Base-by-base conservation (phyloP, 2,888 invertebrate genomes). In the Galeruca laticollis region DNA sequence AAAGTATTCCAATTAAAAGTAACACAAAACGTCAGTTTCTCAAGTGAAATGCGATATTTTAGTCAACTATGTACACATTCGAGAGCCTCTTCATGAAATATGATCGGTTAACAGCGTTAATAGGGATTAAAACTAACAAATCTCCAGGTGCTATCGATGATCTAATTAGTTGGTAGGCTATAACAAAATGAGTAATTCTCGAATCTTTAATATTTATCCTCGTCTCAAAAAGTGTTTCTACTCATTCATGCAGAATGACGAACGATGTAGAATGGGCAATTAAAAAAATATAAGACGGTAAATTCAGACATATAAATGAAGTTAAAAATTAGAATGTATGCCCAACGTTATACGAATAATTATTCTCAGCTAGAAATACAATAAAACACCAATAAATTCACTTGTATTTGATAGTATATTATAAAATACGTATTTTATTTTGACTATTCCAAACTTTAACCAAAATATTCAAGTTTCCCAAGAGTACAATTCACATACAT, bases 51-150 rank as follows among this genome's bases (percentile, higher is more conserved):
- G n/a, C 13, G 40, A 40, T 40, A 40, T 40, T 40, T n/a, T 40
- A 40, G n/a, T 40, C n/a, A n/a, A 40, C n/a, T n/a, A 40, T 13
- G 13, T 40, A n/a, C 40, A n/a, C 2, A 40, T 40, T 40, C 1
- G n/a, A 40, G 40, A 54, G 54, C 4, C 21, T 51, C 51, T 51
- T 21, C 10, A 13, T 20, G 26, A 26, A 26, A 3, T 31, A 31
- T 31, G 21, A 54, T 54, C 33, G 31, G 11, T 2, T 54, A 31
- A 54, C 54, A n/a, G 8, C 8, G n/a, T 31, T 54, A 26, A 31
- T n/a, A 31, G 26, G 54, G 5, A 54, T 54, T 31, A 54, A n/a
- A 54, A 54, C 54, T 33, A 54, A 54, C 54, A 54, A 54, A 54
- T 31, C 54, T 31, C 54, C 54, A 54, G 54, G 54, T 54, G 54